Evolutionary conservation across 2,797 vertebrate species (phyloP).

Genomic region (Threskiornis aethiopicus): DNA sequence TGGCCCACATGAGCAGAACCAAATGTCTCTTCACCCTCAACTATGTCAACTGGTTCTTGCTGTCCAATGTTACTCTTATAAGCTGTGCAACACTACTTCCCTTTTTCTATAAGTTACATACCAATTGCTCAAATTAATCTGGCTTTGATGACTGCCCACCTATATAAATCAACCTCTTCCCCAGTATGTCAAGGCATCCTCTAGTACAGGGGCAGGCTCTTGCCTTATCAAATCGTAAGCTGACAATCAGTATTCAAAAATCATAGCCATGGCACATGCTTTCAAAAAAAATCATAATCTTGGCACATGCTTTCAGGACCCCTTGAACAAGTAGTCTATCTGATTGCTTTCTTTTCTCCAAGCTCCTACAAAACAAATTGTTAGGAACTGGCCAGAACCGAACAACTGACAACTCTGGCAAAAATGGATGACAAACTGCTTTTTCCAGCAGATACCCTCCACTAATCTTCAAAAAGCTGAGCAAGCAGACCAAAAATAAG

Average conservation of each 20-base stretch:
- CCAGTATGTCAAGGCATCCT: neutral
- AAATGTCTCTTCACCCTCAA: neutral
- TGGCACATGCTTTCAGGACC: neutral
- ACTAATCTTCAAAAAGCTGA: neutral
- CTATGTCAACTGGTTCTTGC: neutral
- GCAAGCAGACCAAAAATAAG: neutral
- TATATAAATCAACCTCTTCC: neutral
- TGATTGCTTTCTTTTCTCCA: neutral
- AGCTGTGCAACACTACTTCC: neutral
- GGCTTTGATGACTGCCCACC: neutral
- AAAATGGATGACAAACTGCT: neutral
- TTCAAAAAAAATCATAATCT: neutral
- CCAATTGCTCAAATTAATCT: neutral
- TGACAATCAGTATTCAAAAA: neutral
- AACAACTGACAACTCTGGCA: neutral
- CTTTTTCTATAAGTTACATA: neutral
- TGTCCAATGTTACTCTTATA: neutral
- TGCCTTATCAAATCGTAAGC: neutral
- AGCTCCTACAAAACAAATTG: neutral
- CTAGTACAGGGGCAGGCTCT: neutral
- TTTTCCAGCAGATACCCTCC: neutral
- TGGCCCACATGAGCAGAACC: neutral
- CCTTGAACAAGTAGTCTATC: neutral
- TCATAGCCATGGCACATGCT: neutral
- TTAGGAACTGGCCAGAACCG: neutral